Base-by-base conservation (phyloP, 2,888 invertebrate genomes). In the Nomada flava region DNA sequence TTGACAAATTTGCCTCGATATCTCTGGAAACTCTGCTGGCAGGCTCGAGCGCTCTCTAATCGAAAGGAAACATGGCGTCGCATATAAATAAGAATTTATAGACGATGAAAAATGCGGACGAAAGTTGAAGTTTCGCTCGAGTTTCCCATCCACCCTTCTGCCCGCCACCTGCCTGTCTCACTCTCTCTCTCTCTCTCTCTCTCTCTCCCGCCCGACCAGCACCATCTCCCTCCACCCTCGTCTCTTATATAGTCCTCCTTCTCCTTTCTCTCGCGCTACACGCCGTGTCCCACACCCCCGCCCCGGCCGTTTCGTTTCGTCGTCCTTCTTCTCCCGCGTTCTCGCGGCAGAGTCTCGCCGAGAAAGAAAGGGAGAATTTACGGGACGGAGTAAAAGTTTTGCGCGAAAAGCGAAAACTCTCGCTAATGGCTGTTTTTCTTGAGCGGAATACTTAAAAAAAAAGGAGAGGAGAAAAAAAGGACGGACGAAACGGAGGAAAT, bases 361-460 rank as follows among this genome's bases (percentile, higher is more conserved):
- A 50, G 79, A 73, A 84, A 76, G 79, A 79, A 79, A 84, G 84
- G 75, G 72, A 79, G 85, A 86, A 88, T 88, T 88, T 88, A 88
- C 89, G 85, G 85, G 79, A 87, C 80, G 83, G 90, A 87, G 91
- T 89, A 89, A 92, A 93, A 93, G 93, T 93, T 93, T 93, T 90
- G 90, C 90, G 92, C 92, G 92, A 93, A 93, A 93, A 93, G 92
- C 93, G 92, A 93, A 93, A 93, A 93, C 93, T 92, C 93, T 91
- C 89, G 93, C 93, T 93, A 93, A 93, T 93, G 93, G 93, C 92
- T 93, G 93, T 93, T 93, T 93, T 93, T 93, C 93, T 93, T 93
- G 90, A 90, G 88, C 87, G 90, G 91, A 92, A 93, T 93, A 92
- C 92, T 93, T 92, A 92, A 93, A 91, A 92, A 91, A 91, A 90